Conservation (phyloP, 2,113 vertebrate species). For the Nannospalax galili region DNA sequence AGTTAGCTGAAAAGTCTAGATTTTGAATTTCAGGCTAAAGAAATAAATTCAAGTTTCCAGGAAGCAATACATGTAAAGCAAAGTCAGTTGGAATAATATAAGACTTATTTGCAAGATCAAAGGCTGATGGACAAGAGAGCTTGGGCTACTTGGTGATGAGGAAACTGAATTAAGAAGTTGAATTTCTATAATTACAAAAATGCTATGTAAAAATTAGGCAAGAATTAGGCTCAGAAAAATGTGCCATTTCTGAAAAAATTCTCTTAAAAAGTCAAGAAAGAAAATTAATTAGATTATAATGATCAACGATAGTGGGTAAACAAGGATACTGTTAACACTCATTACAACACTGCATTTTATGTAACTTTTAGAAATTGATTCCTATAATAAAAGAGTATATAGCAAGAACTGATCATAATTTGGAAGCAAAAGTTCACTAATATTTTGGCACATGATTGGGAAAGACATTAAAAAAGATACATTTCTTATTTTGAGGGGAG, state of each 20-base stretch:
- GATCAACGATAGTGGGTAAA: not conserved
- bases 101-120: not conserved
- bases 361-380: not conserved
- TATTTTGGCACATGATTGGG: not conserved
- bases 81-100: not conserved
- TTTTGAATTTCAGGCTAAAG: slow-evolving; percentile 14
- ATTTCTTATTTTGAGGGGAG: slow-evolving; percentile 2
- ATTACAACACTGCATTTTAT: not conserved
- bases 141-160: not conserved
- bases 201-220: not conserved
- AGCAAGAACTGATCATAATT: not conserved
- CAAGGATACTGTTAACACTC: not conserved
- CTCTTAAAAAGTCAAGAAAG: slow-evolving; percentile 30
- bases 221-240: not conserved
- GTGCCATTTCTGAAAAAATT: slow-evolving; percentile 28
- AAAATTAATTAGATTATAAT: not conserved
- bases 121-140: not conserved
- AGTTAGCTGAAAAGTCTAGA: not conserved
- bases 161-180: not conserved
- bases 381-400: not conserved
- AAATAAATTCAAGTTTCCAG: slow-evolving; percentile 12
- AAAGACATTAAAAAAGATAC: slow-evolving; percentile 3
- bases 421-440: slow-evolving; percentile 3
- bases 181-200: slow-evolving; percentile 38
- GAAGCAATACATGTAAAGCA: not conserved